Base-by-base conservation (phyloP, 2,888 invertebrate species). In the Bombylius major region DNA sequence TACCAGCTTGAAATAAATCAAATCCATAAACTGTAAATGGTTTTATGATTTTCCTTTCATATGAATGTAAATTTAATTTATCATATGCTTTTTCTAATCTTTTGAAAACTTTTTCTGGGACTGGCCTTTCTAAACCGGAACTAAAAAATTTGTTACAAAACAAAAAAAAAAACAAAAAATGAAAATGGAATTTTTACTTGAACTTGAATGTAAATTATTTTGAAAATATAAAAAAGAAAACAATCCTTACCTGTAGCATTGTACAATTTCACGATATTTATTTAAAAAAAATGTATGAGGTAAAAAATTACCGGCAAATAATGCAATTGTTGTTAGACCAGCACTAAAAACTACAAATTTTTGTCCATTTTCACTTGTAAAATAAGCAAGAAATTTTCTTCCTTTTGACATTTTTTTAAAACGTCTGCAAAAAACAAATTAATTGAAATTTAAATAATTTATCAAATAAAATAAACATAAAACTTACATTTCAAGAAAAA, bases 1-100 rank as follows among this genome's bases (percentile, higher is more conserved):
- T 73, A 68, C 90, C 92, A 47, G 83, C 82, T 72, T 82, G 79
- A 66, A 83, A 82, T 42, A 86, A 67, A 68, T 91, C 85, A 70
- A 84, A 85, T 32, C 89, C 89, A 74, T 78, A 80, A 4, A 83
- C 83, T 61, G 80, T 79, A 66, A 90, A 91, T 1, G 87, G 83
- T 59, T 78, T 73, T 48, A 83, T 75, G 32, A 78, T 65, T 58
- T 76, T 76, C 36, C 72, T 72, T 50, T 81, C 76, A 8, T 73
- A 62, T 14, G 77, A 70, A 1, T 76, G 61, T 3, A 87, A 56
- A n/a, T 81, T 70, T 13, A 87, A 66, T 57, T 84, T 76, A 45
- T 82, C 76, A 51, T 84, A 60, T 47, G 84, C 83, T 65, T 78
- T 77, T 9, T 81, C 66, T 59, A 80, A 79, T 33, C 79, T 73